Evolutionary conservation across 2,888 invertebrate genomes (phyloP).

Genomic region (Drosophila fungiperda): DNA sequence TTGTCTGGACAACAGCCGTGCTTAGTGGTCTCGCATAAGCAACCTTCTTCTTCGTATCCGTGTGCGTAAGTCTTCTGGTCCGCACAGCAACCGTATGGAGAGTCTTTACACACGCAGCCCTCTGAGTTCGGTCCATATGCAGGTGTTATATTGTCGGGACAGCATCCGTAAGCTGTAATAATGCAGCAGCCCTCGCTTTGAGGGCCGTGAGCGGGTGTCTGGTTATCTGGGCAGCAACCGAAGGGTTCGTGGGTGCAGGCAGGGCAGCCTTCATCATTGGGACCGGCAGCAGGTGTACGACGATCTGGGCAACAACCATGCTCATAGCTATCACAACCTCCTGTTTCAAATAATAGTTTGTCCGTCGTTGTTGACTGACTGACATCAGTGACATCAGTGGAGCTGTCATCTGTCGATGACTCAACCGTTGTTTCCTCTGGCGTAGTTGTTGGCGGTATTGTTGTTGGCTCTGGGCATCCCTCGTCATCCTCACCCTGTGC

Average conservation of each 20-base stretch:
- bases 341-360: no score
- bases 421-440: constrained; percentile 49
- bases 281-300: constrained; percentile 88
- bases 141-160: constrained; percentile 93
- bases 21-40: constrained; percentile 90
- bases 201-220: constrained; percentile 94
- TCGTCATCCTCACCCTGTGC: constrained; percentile 92
- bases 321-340: constrained; percentile 86
- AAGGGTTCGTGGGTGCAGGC: constrained; percentile 89
- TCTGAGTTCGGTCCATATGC: constrained; percentile 92
- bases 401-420: constrained; percentile 62
- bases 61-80: constrained; percentile 92
- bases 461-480: constrained; percentile 90
- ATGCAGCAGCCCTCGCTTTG: constrained; percentile 93
- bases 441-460: constrained; percentile 84
- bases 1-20: constrained; percentile 95
- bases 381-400: constrained; percentile 35
- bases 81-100: constrained; percentile 94
- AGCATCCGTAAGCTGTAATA: constrained; percentile 92
- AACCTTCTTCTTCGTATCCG: constrained; percentile 92
- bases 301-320: constrained; percentile 93
- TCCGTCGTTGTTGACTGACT: no score
- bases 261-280: constrained; percentile 90
- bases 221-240: constrained; percentile 95
- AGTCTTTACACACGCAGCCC: constrained; percentile 92